These are phyloP conservation scores for Heliocidaris erythrogramma DNA, from an alignment of 35 echinoderm and acorn worm genomes.

Conservation along the genomic window DNA sequence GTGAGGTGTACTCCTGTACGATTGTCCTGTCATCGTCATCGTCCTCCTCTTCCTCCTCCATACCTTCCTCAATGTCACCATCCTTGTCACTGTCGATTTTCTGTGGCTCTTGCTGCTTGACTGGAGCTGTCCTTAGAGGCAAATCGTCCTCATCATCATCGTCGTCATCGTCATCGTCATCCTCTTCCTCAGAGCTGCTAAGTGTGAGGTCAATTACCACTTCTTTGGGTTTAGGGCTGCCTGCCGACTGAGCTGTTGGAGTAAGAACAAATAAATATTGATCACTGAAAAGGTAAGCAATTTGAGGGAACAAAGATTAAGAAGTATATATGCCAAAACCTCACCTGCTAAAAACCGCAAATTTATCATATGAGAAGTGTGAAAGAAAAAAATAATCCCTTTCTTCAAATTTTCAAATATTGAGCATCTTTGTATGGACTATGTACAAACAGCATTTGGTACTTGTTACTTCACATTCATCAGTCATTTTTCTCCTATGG, in stretches of 20 bases:
- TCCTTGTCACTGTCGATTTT: slow-evolving; percentile 40
- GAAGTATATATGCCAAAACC: no score
- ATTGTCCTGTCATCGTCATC: slow-evolving; percentile 21
- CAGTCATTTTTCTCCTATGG: no score
- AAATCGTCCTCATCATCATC: slow-evolving; percentile 28
- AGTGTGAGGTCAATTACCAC: slow-evolving; percentile 61
- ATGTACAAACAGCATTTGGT: no score
- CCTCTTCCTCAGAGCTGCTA: slow-evolving; percentile 53
- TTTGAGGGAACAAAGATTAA: no score
- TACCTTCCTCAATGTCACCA: background rate
- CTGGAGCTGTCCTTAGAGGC: background rate
- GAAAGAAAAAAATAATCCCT: no score
- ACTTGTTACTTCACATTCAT: no score
- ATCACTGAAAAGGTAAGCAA: background rate
- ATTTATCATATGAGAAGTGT: no score
- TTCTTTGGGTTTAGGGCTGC: slow-evolving; percentile 48
- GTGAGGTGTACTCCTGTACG: slow-evolving; percentile 8
- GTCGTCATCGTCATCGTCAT: slow-evolving; percentile 55
- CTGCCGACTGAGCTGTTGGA: background rate
- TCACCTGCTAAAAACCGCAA: no score
- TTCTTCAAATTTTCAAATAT: no score
- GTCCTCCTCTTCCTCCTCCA: background rate
- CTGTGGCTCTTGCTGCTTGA: slow-evolving; percentile 15
- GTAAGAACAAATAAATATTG: background rate
- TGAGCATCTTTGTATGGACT: no score